Evolutionary conservation across 2,797 vertebrate genomes (phyloP).

Genomic region (Paguma larvata): DNA sequence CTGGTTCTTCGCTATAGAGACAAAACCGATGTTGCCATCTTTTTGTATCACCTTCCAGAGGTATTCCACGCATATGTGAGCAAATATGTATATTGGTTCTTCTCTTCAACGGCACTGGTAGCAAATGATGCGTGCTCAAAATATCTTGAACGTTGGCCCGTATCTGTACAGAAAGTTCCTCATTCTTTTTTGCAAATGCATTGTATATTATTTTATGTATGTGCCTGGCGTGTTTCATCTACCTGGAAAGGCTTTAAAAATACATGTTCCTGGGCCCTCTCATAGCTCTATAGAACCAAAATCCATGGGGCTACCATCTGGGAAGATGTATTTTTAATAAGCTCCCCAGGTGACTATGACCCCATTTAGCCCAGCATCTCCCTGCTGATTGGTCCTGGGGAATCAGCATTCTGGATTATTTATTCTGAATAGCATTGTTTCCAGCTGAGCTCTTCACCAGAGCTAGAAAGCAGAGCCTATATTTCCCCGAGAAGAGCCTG

Average conservation of each 20-base stretch:
- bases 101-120: not conserved
- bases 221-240: not conserved
- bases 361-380: not conserved
- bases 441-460: not conserved
- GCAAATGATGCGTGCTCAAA: slow-evolving; percentile 20
- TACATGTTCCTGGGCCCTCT: not conserved
- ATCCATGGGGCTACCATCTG: not conserved
- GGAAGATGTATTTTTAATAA: slow-evolving; percentile 35
- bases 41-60: slow-evolving; percentile 45
- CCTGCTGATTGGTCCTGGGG: not conserved
- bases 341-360: not conserved
- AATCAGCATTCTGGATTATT: not conserved
- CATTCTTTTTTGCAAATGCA: not conserved
- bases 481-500: not conserved
- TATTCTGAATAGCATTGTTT: slow-evolving; percentile 35
- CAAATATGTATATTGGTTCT: not conserved
- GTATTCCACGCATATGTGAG: slow-evolving; percentile 9
- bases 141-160: not conserved
- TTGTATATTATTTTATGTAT: not conserved
- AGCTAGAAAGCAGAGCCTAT: not conserved
- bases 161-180: not conserved
- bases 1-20: not conserved
- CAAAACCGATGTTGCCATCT: slow-evolving; percentile 25
- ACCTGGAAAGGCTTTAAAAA: not conserved
- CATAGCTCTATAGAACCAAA: not conserved